phyloP scores from a whole-genome alignment of 2,113 vertebrate genomes.

The Tichodroma muraria region DNA sequence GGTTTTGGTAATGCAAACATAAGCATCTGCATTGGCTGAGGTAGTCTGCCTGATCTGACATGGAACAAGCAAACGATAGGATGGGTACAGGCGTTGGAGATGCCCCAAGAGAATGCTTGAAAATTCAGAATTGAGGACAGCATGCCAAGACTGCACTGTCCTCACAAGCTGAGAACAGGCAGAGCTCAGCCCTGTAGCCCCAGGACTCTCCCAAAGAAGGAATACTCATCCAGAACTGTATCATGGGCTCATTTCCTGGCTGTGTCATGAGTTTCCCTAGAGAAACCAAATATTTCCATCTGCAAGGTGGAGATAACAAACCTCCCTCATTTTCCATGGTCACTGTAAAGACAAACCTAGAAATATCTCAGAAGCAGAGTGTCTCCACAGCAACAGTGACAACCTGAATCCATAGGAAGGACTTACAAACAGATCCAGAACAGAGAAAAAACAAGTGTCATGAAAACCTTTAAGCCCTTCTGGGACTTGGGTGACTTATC shows the following conservation, averaged over 20 bases:
- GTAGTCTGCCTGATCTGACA: background rate
- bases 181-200: background rate
- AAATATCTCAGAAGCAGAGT: background rate
- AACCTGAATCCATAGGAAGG: background rate
- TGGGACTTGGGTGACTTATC: background rate
- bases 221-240: background rate
- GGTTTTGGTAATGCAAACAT: background rate
- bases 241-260: background rate
- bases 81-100: background rate
- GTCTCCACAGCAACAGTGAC: background rate
- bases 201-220: background rate
- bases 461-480: background rate
- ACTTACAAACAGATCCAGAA: background rate
- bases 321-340: background rate
- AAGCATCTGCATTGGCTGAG: background rate
- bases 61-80: background rate
- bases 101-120: background rate
- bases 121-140: background rate
- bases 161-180: background rate
- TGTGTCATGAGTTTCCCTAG: background rate
- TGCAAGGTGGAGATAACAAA: conserved; percentile 29
- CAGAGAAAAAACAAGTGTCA: background rate
- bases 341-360: conserved; percentile 2
- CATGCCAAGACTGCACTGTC: background rate
- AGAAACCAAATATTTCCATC: conserved; percentile 1